Evolutionary conservation across 2,888 invertebrate species (phyloP).

Genomic region (Corbicula japonica): DNA sequence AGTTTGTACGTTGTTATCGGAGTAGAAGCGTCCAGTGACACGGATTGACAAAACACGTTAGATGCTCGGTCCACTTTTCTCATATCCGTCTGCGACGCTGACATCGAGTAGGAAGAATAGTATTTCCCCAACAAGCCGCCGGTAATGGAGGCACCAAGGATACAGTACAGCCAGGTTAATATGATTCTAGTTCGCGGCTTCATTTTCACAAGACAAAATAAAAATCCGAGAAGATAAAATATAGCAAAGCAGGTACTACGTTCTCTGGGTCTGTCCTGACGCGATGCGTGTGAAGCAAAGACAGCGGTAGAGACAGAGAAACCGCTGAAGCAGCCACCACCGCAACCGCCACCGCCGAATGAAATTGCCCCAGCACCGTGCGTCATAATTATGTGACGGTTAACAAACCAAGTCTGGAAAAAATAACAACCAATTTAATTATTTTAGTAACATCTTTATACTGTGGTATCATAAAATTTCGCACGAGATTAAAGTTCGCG

Average conservation of each 20-base stretch:
- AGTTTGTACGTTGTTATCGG: conserved; percentile 21
- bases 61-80: conserved; percentile 20
- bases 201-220: conserved; percentile 31
- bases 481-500: no score
- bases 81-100: conserved; percentile 33
- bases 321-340: no score
- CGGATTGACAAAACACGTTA: conserved; percentile 18
- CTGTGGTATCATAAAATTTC: no score
- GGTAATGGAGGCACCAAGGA: conserved; percentile 14
- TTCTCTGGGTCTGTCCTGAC: neutral
- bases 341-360: no score
- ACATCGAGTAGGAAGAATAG: neutral
- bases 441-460: no score
- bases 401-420: no score
- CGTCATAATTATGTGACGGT: no score
- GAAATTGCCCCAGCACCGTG: no score
- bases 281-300: no score
- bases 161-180: conserved; percentile 30
- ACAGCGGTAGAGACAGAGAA: no score
- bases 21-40: conserved; percentile 10
- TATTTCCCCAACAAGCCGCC: conserved; percentile 9
- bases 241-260: conserved; percentile 10
- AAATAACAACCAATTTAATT: no score
- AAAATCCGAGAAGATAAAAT: conserved; percentile 24
- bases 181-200: conserved; percentile 26